phyloP scores from a whole-genome alignment of 1,140 invertebrate genomes.

The Globodera ellingtonae region DNA sequence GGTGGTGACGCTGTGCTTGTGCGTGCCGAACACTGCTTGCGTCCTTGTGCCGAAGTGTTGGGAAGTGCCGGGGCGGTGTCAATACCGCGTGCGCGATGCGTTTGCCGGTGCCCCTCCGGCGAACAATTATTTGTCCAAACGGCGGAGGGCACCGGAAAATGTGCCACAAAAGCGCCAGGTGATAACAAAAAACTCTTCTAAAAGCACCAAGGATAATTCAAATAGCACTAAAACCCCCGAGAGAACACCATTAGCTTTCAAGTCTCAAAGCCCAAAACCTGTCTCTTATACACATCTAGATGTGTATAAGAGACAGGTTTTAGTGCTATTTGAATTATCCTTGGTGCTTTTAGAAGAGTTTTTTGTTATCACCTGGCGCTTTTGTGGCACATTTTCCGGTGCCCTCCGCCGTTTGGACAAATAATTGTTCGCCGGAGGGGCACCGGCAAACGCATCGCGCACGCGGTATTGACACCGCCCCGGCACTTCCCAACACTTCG shows the following conservation, averaged over 20 bases:
- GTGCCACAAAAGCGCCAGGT: conserved; percentile 17
- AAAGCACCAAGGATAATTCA: too few species aligned
- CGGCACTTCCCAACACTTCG: conserved; percentile 11
- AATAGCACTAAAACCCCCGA: too few species aligned
- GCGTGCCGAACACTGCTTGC: conserved; percentile 11
- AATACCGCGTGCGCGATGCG: conserved; percentile 11
- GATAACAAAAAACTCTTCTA: not conserved
- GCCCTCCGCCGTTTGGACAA: conserved; percentile 26
- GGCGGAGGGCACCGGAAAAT: conserved; percentile 25
- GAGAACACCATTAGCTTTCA: not conserved
- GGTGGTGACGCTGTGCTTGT: conserved; percentile 10
- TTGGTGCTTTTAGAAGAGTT: too few species aligned
- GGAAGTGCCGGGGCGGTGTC: not conserved
- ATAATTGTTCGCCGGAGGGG: conserved; percentile 20
- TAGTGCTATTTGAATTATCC: too few species aligned
- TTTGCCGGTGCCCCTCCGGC: conserved; percentile 25
- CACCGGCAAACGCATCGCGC: conserved; percentile 27
- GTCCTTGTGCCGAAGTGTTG: conserved; percentile 16
- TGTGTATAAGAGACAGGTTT: too few species aligned
- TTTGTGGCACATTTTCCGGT: conserved; percentile 23
- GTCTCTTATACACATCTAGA: too few species aligned
- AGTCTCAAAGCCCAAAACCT: not conserved
- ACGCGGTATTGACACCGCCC: not conserved
- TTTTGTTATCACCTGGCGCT: conserved; percentile 4
- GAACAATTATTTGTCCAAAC: conserved; percentile 28